Conservation (phyloP, 2,113 vertebrate species). For the Pogonocichla stellata region DNA sequence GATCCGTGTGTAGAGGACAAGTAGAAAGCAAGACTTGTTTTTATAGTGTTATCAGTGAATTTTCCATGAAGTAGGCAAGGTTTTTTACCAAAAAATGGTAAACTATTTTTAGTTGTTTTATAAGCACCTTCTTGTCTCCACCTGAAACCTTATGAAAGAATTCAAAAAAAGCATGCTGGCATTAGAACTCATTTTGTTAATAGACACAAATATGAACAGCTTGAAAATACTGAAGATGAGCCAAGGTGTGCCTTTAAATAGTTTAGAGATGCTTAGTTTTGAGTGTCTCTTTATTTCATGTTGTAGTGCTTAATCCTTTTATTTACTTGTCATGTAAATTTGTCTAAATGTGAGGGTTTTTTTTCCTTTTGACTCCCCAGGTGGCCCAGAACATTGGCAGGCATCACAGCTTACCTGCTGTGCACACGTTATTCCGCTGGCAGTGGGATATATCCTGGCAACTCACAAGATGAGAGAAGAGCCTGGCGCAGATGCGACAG, state of each 20-base stretch:
- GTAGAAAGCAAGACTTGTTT: background rate
- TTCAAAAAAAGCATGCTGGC: background rate
- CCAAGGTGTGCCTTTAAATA: constrained; percentile 64
- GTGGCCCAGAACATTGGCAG: constrained; percentile 94
- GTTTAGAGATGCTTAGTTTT: constrained; percentile 26
- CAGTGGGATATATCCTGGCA: constrained; percentile 85
- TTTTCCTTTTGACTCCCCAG: constrained; percentile 65
- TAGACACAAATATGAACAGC: constrained; percentile 2
- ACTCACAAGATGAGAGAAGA: constrained; percentile 82
- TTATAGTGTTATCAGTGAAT: background rate
- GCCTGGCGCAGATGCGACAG: constrained; percentile 90
- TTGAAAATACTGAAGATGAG: constrained; percentile 1
- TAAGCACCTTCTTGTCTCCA: background rate
- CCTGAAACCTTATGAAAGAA: background rate
- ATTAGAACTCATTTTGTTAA: constrained; percentile 23
- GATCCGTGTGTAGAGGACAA: background rate
- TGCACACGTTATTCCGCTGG: constrained; percentile 85
- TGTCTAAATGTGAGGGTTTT: background rate
- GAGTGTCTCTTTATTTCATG: constrained; percentile 29
- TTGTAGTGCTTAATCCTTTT: constrained; percentile 12
- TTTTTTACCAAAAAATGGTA: background rate
- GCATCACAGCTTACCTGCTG: constrained; percentile 88
- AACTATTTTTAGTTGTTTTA: background rate
- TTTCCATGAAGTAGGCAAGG: background rate
- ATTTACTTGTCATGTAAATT: constrained; percentile 31